Evolutionary conservation across 2,113 vertebrate genomes (phyloP), one percentile per base, ranked within the genome.

Genomic region (Stegostoma tigrinum): DNA sequence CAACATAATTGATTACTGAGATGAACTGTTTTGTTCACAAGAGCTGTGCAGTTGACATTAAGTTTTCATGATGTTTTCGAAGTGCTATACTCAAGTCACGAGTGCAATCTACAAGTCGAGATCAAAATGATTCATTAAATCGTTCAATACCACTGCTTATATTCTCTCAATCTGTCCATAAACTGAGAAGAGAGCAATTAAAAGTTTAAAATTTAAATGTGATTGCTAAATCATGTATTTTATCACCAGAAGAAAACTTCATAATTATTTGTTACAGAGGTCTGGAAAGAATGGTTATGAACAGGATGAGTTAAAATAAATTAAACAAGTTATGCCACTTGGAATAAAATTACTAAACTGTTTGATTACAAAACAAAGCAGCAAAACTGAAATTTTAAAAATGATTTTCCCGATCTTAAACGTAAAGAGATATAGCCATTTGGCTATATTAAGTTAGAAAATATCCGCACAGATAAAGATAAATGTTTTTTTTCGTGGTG

Each of bases 61-160:
- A 24, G 27, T 72, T 95, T 45, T 72, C 68, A 70, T 94, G 19
- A 94, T 27, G 27, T 24, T 94, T 75, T 70, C 68, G 45, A 70
- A 95, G 23, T 95, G 48, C 42, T 52, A 48, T 45, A 95, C 94
- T 72, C 87, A 90, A 90, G 52, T 90, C 87, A 61, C 34, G 27
- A 90, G 87, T n/a, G 30, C 52, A 90, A 52, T 90, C 87, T 34
- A 90, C 48, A 90, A 90, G 48, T 90, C 48, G 21, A 61, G 67
- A 70, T 75, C n/a, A 93, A 93, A 93, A 93, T 93, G 64, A 66
- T 64, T 93, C 34, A 93, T 66, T 93, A 67, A 93, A 67, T 93
- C 30, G 67, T 93, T 93, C 34, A 66, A 66, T 38, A n/a, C 66
- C 19, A 42, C 23, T n/a, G 64, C 34, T 38, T 66, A 93, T 17